Evolutionary conservation across 2,888 invertebrate genomes (phyloP), one percentile per base, ranked within the genome.

Genomic region (Esperia sulphurella): DNA sequence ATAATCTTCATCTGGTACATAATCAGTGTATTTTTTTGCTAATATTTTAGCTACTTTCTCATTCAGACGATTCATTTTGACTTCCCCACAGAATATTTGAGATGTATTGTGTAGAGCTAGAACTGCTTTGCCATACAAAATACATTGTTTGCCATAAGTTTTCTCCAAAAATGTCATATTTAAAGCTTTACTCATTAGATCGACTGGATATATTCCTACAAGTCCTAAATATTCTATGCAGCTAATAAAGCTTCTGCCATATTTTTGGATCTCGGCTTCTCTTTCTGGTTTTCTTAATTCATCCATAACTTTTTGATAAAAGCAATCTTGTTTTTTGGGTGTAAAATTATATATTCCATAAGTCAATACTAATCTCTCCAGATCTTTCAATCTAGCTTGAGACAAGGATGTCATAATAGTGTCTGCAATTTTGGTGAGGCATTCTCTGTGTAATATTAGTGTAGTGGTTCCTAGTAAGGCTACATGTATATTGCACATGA

Each of bases 321-420:
- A 80, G 48, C 71, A 69, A 41, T 71, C 63, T 53, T 69, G 57
- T n/a, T 85, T 90, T 45, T 84, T 59, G 10, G 92, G 92, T 50
- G 79, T 74, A 47, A 87, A 90, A 70, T 93, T 91, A 56, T 93
- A 94, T 65, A 92, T 90, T 1, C 91, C 91, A 64, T 92, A 90
- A 0, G 91, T 89, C 52, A 94, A 86, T 3, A 92, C 76, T 8
- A 95, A 75, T 59, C 95, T 90, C 76, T 96, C 96, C 30, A 96
- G 79, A 68, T 96, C 96, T 78, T 96, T 96, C 0, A 95, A 43
- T 53, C 95, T 90, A 0, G 91, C 73, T 3, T 67, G 44, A 1
- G 82, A 54, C 0, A 94, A 67, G 29, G 91, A 77, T 2, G 73
- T 59, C 8, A 83, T 70, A 14, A 93, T 86, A 52, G 87, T 88